Base-by-base conservation (phyloP, 2,888 invertebrate species). In the Melanostoma mellinum region DNA sequence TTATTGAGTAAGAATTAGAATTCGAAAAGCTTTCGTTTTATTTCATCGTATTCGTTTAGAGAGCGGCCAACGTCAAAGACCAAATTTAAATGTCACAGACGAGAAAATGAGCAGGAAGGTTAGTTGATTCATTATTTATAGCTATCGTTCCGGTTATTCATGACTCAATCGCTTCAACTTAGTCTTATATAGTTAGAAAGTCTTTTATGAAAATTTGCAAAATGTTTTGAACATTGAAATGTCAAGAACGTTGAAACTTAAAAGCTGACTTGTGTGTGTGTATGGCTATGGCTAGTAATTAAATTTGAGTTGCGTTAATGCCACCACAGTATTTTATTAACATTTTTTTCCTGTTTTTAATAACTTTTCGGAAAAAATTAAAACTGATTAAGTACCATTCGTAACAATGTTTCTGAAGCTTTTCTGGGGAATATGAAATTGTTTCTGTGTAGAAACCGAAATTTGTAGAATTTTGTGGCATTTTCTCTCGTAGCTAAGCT, bases 1-100 rank as follows among this genome's bases (percentile, higher is more conserved):
- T 84, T 84, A 79, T 74, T 84, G 69, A 73, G 55, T 73, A 67
- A 63, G 58, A 71, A 67, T 73, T 67, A 65, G 65, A 71, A 60
- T 20, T 76, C 53, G 46, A 61, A 55, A 61, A 30, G 44, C 63
- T 63, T 63, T 63, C 50, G 35, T 50, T 63, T 63, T 50, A 50
- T 63, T 48, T 63, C n/a, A 48, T 38, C 50, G 4, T 38, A 20
- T 20, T 20, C 20, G 20, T 20, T 20, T 20, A 20, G 20, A 20
- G 20, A 20, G 20, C 1, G 20, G 9, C 9, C 38, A 1, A 30
- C 2, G 1, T 9, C 1, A n/a, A 55, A 55, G 38, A 55, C 38
- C 8, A 58, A 42, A 32, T 58, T 58, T 42, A 58, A 58, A 58
- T 58, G 42, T 58, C 58, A 56, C 2, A 40, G 9, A 40, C 38